phyloP scores from a whole-genome alignment of 2,888 invertebrate species.

The Ectobius pallidus region DNA sequence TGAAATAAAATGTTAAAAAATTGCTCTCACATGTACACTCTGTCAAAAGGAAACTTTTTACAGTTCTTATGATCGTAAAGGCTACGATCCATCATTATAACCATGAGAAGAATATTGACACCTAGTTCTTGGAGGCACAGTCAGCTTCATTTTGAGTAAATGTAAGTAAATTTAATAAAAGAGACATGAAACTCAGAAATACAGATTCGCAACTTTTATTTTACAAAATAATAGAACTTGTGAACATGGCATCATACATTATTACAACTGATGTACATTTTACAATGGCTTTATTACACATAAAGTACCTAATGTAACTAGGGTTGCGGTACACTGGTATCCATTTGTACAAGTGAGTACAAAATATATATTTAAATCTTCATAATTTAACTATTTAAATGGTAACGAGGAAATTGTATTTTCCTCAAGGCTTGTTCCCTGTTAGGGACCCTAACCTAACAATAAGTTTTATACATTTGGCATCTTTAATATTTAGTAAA shows the following conservation, averaged over 20 bases:
- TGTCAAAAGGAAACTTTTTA: no score
- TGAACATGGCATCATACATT: constrained; percentile 30
- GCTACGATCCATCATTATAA: no score
- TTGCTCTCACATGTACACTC: no score
- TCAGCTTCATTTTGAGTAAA: no score
- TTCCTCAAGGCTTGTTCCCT: constrained; percentile 12
- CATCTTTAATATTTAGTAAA: no score
- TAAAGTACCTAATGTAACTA: constrained; percentile 10
- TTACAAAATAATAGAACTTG: constrained; percentile 31
- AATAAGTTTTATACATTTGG: no score
- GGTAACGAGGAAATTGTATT: not conserved
- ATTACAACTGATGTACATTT: constrained; percentile 27
- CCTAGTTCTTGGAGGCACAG: no score
- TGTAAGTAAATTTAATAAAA: no score
- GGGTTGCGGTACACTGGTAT: constrained; percentile 16
- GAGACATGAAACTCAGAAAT: not conserved
- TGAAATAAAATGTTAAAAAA: no score
- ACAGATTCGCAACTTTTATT: constrained; percentile 28
- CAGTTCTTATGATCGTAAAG: no score
- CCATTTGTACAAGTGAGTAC: constrained; percentile 32
- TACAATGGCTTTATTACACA: constrained; percentile 33
- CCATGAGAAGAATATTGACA: no score
- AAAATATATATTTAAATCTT: constrained; percentile 35
- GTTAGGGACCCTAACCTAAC: no score
- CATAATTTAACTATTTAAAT: constrained; percentile 9